Base-by-base conservation (phyloP, 2,113 vertebrate genomes). In the Pantherophis guttatus region DNA sequence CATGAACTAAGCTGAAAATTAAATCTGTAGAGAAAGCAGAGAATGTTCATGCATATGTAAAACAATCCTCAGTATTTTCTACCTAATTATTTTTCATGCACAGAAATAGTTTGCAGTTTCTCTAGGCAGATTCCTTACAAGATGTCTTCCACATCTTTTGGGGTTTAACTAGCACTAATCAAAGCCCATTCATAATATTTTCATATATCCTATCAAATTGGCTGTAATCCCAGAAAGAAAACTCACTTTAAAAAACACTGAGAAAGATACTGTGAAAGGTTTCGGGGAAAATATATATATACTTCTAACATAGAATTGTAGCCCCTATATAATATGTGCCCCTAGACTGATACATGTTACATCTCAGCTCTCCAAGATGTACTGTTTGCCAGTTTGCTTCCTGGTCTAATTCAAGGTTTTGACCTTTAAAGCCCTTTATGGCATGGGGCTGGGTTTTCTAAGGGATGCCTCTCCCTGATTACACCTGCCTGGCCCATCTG, bases 211-310 rank as follows among this genome's bases (percentile, higher is more conserved):
- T 94, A 89, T 96, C 90, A 81, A 15, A 3, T 48, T 44, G n/a
- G 86, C 88, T 93, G 26, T 85, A 94, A 94, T 93, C 17, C 92
- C 0, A 59, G 91, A 94, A 92, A 0, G 1, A 8, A 86, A 89
- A 85, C 44, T 85, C 29, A 54, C 85, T 95, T 85, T 53, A 29
- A 65, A 91, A 93, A 93, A 93, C 1, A 50, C 9, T 89, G 48
- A 94, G 65, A 87, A 95, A 94, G 88, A 95, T 93, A 92, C 92
- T 91, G 75, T 91, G 86, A 93, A 92, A 94, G 90, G 53, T 90
- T 50, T 96, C 93, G 21, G 1, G 0, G 50, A 33, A 89, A 62
- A 55, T 0, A 1, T 92, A 70, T 92, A 70, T 54, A 91, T 90
- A 93, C 87, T 48, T 48, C 91, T 87, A 33, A 62, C 88, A 57